phyloP scores from a whole-genome alignment of 2,888 invertebrate genomes.

The Sinelater perroti region DNA sequence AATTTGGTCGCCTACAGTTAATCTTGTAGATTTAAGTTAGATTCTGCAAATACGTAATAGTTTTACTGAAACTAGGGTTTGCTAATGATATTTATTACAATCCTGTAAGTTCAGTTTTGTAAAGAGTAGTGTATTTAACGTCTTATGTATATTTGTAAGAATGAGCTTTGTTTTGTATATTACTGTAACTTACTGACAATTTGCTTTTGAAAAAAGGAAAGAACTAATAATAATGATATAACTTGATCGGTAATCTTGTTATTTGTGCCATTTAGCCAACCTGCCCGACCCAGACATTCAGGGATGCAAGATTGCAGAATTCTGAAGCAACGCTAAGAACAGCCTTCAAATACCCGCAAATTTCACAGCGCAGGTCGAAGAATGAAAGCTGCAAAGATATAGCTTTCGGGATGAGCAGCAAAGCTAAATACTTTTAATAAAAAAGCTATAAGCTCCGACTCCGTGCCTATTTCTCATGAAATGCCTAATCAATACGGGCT shows the following conservation, averaged over 20 bases:
- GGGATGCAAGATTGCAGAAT: not conserved
- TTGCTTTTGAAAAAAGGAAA: constrained; percentile 38
- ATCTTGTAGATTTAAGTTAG: constrained; percentile 13
- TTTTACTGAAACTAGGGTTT: constrained; percentile 12
- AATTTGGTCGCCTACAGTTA: not conserved
- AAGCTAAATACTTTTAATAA: constrained; percentile 28
- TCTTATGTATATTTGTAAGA: constrained; percentile 33
- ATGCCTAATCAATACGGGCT: constrained; percentile 3
- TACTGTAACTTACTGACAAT: constrained; percentile 39
- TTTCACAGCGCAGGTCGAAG: constrained; percentile 15
- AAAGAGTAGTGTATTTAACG: constrained; percentile 22
- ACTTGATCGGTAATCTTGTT: constrained; percentile 17
- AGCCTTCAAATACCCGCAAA: constrained; percentile 8
- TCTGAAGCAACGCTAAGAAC: constrained; percentile 10
- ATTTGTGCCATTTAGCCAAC: constrained; percentile 20
- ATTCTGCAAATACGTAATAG: constrained; percentile 33
- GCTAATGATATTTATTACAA: constrained; percentile 32
- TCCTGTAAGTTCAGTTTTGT: constrained; percentile 26
- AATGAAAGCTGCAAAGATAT: constrained; percentile 10
- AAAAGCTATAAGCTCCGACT: constrained; percentile 24
- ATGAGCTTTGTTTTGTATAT: constrained; percentile 34
- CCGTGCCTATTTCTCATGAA: constrained; percentile 10
- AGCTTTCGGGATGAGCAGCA: constrained; percentile 10
- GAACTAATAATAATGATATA: constrained; percentile 33
- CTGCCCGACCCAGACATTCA: not conserved